Percentiles rank a stretch among this genome's conserved stretches.
These are phyloP conservation scores for Propithecus coquereli DNA, from an alignment of 2,113 vertebrate species.

Conservation along the genomic window DNA sequence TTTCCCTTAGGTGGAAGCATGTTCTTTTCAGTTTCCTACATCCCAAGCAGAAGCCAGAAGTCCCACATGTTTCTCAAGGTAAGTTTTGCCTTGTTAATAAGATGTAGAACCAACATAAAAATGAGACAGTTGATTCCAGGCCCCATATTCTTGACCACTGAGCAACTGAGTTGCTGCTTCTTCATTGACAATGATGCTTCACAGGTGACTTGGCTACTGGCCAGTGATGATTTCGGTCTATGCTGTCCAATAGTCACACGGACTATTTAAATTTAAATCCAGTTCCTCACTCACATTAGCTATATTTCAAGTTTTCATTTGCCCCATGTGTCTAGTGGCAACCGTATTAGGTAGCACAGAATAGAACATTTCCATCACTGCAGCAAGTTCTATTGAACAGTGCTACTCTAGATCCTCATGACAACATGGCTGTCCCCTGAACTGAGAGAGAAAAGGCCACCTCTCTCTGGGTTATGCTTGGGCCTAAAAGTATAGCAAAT, in stretches of 20 bases:
- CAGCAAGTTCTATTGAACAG: not conserved
- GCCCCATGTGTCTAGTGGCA: not conserved
- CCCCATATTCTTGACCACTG: not conserved
- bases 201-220: not conserved
- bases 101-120: not conserved
- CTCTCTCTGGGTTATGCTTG: not conserved
- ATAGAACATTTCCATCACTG: not conserved
- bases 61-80: not conserved
- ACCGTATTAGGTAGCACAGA: not conserved
- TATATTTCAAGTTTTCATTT: constrained; percentile 25
- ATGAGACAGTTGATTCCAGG: not conserved
- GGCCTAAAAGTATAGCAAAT: not conserved
- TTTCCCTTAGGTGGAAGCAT: not conserved
- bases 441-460: not conserved
- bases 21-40: not conserved
- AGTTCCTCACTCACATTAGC: not conserved
- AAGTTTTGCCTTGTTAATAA: not conserved
- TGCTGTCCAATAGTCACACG: not conserved
- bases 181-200: not conserved
- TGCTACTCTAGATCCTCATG: not conserved
- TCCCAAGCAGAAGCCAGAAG: not conserved
- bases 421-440: not conserved
- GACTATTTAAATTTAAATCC: not conserved
- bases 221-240: not conserved
- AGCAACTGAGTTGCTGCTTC: not conserved